Base-by-base conservation (phyloP, 2,888 invertebrate species). In the Galerucella pusilla region DNA sequence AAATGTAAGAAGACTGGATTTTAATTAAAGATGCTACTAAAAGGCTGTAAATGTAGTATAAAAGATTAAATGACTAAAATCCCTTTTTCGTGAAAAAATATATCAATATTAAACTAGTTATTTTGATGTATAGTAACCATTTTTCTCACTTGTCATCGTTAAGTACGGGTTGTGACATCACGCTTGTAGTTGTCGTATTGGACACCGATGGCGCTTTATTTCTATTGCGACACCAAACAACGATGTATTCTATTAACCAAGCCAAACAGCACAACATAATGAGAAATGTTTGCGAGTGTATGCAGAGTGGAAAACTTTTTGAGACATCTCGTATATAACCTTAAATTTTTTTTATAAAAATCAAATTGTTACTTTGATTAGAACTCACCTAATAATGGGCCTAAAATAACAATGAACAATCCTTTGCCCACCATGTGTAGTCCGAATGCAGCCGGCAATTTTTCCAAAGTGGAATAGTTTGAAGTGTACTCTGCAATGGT, bases 371-470 rank as follows among this genome's bases (percentile, higher is more conserved):
- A 42, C 6, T 5, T 35, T 35, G 6, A 35, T 35, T 35, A 35
- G 35, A 42, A 42, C 35, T 89, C 84, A 93, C 93, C 93, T 85
- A 93, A 91, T 64, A 94, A 78, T 1, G 94, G 94, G 71, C 94
- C 94, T 79, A 94, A 90, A 12, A 88, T 85, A 12, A 93, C 91
- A 3, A 94, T 93, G 80, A 93, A 91, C 2, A 93, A 85, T 10
- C 94, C 94, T 84, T 94, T 94, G 82, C 92, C 92, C 78, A 94
- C 93, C 91, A 94, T 92, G 82, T 93, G 94, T 83, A 94, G 88
- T 16, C 94, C 94, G 84, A 94, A 94, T 12, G 94, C 94, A 7
- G 93, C 93, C 0, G 94, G 94, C 77, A 94, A 85, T 83, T 93
- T 93, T 84, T 94, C 93, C 79, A 89, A 85, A 0, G 93, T 87